phyloP scores from a whole-genome alignment of 1,140 invertebrate genomes.

The Bombus difficillimus region DNA sequence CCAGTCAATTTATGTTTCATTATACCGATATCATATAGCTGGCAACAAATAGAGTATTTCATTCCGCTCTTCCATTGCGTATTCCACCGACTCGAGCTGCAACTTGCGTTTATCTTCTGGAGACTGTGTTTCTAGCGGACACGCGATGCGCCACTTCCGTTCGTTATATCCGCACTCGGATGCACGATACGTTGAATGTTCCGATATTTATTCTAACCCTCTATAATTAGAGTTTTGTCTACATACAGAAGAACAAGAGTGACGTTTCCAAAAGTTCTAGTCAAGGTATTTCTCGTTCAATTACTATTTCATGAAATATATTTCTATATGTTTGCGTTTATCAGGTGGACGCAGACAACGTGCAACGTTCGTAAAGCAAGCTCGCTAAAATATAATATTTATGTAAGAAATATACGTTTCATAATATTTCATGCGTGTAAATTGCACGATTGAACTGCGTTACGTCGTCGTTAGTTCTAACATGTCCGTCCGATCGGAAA shows the following conservation, averaged over 20 bases:
- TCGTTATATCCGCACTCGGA: not conserved
- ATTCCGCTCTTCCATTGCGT: not conserved
- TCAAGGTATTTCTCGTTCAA: not conserved
- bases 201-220: not conserved
- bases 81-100: not conserved
- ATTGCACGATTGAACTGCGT: too few relatives aligned
- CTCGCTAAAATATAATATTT: too few relatives aligned
- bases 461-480: too few relatives aligned
- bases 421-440: too few relatives aligned
- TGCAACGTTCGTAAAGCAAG: too few relatives aligned
- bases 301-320: not conserved
- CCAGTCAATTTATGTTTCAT: not conserved
- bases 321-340: not conserved
- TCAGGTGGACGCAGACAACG: too few relatives aligned
- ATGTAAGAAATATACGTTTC: too few relatives aligned
- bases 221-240: not conserved
- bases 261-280: not conserved
- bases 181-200: not conserved
- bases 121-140: not conserved
- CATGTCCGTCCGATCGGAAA: too few relatives aligned
- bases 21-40: not conserved
- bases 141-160: not conserved
- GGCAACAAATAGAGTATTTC: not conserved
- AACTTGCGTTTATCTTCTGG: not conserved
- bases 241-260: not conserved